phyloP scores from a whole-genome alignment of 2,113 vertebrate genomes.

The Phodopus roborovskii region DNA sequence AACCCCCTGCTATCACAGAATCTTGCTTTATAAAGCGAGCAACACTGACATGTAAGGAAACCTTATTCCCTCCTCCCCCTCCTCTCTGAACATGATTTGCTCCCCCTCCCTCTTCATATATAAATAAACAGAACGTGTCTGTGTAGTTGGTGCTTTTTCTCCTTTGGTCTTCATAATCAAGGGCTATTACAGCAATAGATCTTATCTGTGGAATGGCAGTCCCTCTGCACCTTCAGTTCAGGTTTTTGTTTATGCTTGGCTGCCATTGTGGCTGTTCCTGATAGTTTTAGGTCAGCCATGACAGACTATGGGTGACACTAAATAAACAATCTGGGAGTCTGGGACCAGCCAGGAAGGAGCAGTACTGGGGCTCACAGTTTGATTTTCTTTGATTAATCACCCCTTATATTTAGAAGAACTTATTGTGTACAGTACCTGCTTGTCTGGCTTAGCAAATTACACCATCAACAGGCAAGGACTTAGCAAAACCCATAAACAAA shows the following conservation, averaged over 20 bases:
- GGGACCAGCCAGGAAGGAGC: slow-evolving; percentile 92
- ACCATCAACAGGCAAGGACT: slow-evolving; percentile 70
- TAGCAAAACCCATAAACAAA: slow-evolving; percentile 76
- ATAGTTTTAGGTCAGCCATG: slow-evolving; percentile 99
- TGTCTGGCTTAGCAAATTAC: slow-evolving; percentile 77
- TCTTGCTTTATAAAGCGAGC: slow-evolving; percentile 88
- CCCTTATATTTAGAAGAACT: slow-evolving; percentile 92
- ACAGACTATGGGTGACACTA: slow-evolving; percentile 96
- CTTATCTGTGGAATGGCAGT: slow-evolving; percentile 89
- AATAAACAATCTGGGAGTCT: slow-evolving; percentile 97
- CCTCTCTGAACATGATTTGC: slow-evolving; percentile 87
- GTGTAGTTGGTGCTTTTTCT: slow-evolving; percentile 89
- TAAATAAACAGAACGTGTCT: slow-evolving; percentile 94
- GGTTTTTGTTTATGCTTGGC: slow-evolving; percentile 98
- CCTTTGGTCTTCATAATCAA: slow-evolving; percentile 90
- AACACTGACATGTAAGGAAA: slow-evolving; percentile 86
- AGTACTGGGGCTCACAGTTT: slow-evolving; percentile 88
- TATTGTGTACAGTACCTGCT: slow-evolving; percentile 80
- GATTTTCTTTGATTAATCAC: slow-evolving; percentile 95
- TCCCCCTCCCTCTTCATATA: slow-evolving; percentile 88
- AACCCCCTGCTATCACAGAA: slow-evolving; percentile 85
- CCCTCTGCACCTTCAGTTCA: slow-evolving; percentile 94
- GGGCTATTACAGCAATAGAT: slow-evolving; percentile 92
- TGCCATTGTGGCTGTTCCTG: slow-evolving; percentile 95
- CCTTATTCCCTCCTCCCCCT: slow-evolving; percentile 78